These are phyloP conservation scores for Vanessa tameamea DNA, from an alignment of 1,140 invertebrate species.

Conservation along the genomic window DNA sequence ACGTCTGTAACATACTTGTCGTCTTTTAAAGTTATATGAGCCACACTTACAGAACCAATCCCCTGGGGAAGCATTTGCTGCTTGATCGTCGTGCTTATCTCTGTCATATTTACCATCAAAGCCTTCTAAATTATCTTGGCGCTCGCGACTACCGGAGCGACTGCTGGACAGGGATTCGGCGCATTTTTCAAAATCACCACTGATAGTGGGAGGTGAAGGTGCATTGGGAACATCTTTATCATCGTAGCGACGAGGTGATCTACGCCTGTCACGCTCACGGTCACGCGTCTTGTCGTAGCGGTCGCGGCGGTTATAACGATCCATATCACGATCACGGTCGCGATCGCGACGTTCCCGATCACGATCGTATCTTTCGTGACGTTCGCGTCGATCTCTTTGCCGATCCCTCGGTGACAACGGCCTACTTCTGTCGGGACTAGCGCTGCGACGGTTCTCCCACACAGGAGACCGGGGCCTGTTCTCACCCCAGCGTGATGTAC, in stretches of 20 bases:
- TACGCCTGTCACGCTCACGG: conserved; percentile 49
- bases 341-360: conserved; percentile 48
- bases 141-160: conserved; percentile 51
- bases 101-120: conserved; percentile 53
- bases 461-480: conserved; percentile 57
- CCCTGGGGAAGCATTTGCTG: conserved; percentile 62
- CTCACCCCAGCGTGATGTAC: conserved; percentile 58
- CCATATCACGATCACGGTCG: conserved; percentile 50
- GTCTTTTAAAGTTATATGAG: conserved; percentile 75
- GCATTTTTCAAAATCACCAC: conserved; percentile 31
- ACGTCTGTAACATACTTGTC: conserved; percentile 70
- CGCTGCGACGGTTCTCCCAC: conserved; percentile 65
- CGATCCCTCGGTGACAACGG: conserved; percentile 50
- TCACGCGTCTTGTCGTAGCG: conserved; percentile 50
- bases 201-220: conserved; percentile 62
- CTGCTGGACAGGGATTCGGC: conserved; percentile 46
- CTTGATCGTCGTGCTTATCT: conserved; percentile 50
- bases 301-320: conserved; percentile 51
- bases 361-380: conserved; percentile 57
- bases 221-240: conserved; percentile 54
- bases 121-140: conserved; percentile 36
- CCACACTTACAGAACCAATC: conserved; percentile 80
- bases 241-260: conserved; percentile 49
- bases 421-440: conserved; percentile 50
- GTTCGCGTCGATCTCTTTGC: conserved; percentile 48